Conservation (phyloP, 2,797 vertebrate genomes). For the Hybognathus amarus region DNA sequence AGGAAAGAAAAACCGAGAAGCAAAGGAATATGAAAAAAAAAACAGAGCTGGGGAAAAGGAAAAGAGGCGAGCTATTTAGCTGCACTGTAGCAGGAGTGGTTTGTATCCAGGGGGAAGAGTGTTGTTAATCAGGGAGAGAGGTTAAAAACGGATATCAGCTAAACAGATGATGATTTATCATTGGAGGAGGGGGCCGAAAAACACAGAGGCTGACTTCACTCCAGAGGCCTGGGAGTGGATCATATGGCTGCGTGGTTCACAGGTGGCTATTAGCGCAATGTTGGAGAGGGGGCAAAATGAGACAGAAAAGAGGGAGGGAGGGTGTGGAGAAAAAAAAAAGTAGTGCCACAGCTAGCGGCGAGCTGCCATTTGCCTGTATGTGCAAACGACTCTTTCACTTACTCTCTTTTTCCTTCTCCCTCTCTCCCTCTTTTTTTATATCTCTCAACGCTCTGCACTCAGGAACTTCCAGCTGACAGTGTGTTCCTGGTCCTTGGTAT, state of each 20-base stretch:
- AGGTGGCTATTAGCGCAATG: constrained; percentile 78
- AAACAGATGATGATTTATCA: constrained; percentile 65
- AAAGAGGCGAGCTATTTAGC: constrained; percentile 58
- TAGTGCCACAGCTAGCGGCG: constrained; percentile 69
- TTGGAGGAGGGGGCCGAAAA: constrained; percentile 60
- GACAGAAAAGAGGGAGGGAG: constrained; percentile 56
- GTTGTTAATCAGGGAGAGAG: constrained; percentile 72
- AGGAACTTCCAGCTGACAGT: constrained; percentile 55
- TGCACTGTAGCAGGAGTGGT: constrained; percentile 63
- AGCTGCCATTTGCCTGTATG: constrained; percentile 66
- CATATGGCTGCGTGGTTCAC: constrained; percentile 78
- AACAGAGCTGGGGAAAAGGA: constrained; percentile 19
- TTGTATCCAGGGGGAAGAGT: constrained; percentile 63
- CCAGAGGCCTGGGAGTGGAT: constrained; percentile 75
- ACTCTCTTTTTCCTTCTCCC: constrained; percentile 50
- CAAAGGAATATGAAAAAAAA: constrained; percentile 16
- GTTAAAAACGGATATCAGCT: constrained; percentile 69
- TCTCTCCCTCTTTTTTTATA: constrained; percentile 32
- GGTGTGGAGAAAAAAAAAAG: constrained; percentile 55
- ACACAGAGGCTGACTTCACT: constrained; percentile 68
- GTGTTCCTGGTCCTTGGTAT: constrained; percentile 45
- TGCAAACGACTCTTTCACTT: constrained; percentile 52
- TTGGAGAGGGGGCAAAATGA: constrained; percentile 61
- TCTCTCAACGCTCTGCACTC: constrained; percentile 46
- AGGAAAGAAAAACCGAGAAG: constrained; percentile 51